Base-by-base conservation (phyloP, 2,888 invertebrate genomes). In the Pegoplata infirma region DNA sequence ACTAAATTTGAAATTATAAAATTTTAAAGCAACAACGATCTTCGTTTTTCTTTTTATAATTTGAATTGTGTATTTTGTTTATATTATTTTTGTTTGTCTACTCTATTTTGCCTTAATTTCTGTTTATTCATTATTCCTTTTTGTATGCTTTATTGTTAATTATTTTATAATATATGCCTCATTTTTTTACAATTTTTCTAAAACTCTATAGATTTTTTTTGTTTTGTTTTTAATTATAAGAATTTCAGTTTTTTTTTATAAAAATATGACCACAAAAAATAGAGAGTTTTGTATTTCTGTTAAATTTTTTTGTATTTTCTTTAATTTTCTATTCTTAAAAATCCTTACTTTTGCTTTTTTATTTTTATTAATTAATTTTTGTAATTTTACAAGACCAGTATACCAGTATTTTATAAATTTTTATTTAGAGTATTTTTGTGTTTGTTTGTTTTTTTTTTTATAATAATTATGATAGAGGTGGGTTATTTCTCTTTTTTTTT, bases 401-500 rank as follows among this genome's bases (percentile, higher is more conserved):
- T 71, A n/a, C 51, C 56, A 25, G 14, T 17, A 16, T 51, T 56
- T 66, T 7, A 19, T 56, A 10, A 44, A 59, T 32, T 25, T 17
- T 12, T 10, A 2, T 46, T 63, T 23, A 64, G 51, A 64, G 68
- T 64, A 44, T 46, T 55, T 59, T 81, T 81, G 51, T n/a, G n/a
- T n/a, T n/a, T n/a, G n/a, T n/a, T n/a, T n/a, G n/a, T n/a, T n/a
- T n/a, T n/a, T n/a, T n/a, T 67, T n/a, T 80, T 83, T 81, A 25
- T 25, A 25, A 25, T 81, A 23, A 66, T 85, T 82, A 84, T 83
- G 84, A 82, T 85, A 86, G 85, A 86, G 86, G 86, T 86, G 86
- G 86, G 86, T 86, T 86, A 86, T 85, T 86, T 86, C 86, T 85
- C 86, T 86, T 82, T 76, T 25, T 61, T 64, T 68, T 75, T 47